Evolutionary conservation across 2,888 invertebrate species (phyloP).

Genomic region (Heterodera filipjevi): DNA sequence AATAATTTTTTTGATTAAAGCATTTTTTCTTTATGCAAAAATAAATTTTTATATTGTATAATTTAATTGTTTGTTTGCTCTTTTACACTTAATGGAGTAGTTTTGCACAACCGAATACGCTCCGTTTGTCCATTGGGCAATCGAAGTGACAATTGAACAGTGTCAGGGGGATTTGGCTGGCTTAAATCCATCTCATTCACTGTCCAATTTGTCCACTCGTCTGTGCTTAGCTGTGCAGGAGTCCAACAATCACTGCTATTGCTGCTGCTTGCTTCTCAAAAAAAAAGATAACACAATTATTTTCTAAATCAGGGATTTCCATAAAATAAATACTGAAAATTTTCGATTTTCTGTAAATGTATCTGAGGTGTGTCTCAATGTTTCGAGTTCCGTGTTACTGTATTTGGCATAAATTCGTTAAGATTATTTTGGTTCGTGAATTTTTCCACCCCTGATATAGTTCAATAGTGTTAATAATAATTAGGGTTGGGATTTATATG

Average conservation of each 20-base stretch:
- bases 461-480: no score
- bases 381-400: no score
- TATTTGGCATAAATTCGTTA: no score
- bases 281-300: no score
- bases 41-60: not conserved
- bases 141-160: not conserved
- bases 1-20: not conserved
- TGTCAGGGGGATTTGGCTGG: not conserved
- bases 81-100: not conserved
- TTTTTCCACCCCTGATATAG: no score
- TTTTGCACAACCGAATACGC: not conserved
- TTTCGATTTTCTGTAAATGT: no score
- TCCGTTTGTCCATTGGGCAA: conserved; percentile 7
- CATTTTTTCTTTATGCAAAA: not conserved
- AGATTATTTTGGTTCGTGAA: no score
- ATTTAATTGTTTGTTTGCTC: not conserved
- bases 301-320: no score
- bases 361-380: no score
- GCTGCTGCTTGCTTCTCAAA: not conserved
- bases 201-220: not conserved
- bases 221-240: not conserved
- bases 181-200: not conserved
- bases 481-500: no score
- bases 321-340: no score
- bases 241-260: not conserved